These are phyloP conservation scores for Odontothrips loti DNA, from an alignment of 2,888 invertebrate genomes.

Conservation along the genomic window DNA sequence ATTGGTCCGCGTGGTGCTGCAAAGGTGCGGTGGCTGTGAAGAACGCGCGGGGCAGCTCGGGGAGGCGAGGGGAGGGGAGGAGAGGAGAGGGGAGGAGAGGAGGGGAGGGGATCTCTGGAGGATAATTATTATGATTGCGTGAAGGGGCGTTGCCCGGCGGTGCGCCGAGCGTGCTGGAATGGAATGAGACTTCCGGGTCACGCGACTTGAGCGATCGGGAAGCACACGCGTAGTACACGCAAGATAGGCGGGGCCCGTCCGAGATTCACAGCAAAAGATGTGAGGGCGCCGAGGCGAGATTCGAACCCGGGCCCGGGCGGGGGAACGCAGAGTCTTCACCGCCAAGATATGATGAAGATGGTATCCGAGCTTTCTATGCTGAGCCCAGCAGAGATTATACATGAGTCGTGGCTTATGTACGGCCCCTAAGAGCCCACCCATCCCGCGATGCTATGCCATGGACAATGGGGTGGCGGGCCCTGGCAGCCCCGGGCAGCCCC, in stretches of 20 bases:
- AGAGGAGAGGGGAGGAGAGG: not conserved
- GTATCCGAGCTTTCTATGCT: no score
- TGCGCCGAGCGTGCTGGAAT: not conserved
- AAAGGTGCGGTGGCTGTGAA: not conserved
- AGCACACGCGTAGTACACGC: not conserved
- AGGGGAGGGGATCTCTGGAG: not conserved
- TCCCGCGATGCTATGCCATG: no score
- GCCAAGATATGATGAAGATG: no score
- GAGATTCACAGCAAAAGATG: no score
- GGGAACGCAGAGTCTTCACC: no score
- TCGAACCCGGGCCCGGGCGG: no score
- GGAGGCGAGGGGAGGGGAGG: not conserved
- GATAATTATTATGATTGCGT: not conserved
- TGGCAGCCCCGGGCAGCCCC: no score
- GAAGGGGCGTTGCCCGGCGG: not conserved
- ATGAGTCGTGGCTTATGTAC: no score
- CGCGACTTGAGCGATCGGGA: slow-evolving; percentile 23
- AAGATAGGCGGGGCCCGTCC: no score
- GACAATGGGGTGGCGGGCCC: not conserved
- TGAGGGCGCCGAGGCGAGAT: no score
- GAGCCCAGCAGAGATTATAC: no score
- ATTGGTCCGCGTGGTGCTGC: not conserved
- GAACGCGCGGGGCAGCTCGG: not conserved
- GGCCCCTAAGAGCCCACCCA: no score
- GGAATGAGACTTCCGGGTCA: slow-evolving; percentile 24